phyloP scores from a whole-genome alignment of 2,888 invertebrate species.

The Thecocarcelia acutangulata region DNA sequence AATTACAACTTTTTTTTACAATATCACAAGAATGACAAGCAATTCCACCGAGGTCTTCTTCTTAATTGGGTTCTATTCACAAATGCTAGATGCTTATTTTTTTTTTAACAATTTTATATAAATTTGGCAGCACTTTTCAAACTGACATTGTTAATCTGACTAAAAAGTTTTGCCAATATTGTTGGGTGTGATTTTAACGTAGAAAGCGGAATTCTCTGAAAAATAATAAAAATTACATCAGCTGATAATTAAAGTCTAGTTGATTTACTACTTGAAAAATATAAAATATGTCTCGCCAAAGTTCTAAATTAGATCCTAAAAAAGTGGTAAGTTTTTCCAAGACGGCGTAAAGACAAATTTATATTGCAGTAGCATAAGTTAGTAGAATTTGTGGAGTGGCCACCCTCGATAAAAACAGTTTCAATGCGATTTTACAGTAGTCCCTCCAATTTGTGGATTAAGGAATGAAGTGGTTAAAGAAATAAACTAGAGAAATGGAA shows the following conservation, averaged over 20 bases:
- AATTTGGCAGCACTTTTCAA: neutral
- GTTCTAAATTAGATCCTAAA: constrained; percentile 79
- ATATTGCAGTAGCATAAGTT: constrained; percentile 52
- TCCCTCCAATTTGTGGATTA: constrained; percentile 69
- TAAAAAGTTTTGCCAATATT: neutral
- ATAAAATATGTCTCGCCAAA: constrained; percentile 79
- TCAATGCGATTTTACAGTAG: constrained; percentile 82
- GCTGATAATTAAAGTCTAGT: neutral
- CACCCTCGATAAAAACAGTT: constrained; percentile 77
- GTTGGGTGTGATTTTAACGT: constrained; percentile 1
- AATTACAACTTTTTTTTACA: constrained; percentile 10
- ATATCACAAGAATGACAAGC: constrained; percentile 63
- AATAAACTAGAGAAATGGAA: constrained; percentile 71
- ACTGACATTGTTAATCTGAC: neutral
- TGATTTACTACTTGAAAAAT: constrained; percentile 3
- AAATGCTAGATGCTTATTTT: neutral
- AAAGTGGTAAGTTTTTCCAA: constrained; percentile 80
- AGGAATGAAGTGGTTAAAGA: constrained; percentile 66
- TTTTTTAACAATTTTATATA: neutral
- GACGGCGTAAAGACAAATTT: constrained; percentile 54
- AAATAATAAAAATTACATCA: neutral
- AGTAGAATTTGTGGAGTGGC: constrained; percentile 74
- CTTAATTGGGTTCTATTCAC: constrained; percentile 3
- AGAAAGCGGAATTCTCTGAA: neutral
- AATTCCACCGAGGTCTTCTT: constrained; percentile 45